phyloP scores from a whole-genome alignment of 2,888 invertebrate genomes.

The Phasia obesa region DNA sequence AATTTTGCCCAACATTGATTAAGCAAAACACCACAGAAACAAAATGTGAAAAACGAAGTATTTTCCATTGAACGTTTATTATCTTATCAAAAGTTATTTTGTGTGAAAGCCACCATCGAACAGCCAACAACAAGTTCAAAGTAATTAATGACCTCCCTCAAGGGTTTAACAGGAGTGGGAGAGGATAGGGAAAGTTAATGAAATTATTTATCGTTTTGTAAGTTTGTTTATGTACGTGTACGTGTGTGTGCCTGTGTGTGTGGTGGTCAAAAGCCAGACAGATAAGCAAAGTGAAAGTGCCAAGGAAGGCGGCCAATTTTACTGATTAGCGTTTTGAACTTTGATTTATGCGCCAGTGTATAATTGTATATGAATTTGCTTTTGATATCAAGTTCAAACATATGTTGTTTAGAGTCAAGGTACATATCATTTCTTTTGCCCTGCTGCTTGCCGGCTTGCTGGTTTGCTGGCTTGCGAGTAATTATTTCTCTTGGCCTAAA shows the following conservation, averaged over 20 bases:
- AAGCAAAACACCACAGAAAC: constrained; percentile 3
- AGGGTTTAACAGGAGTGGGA: constrained; percentile 10
- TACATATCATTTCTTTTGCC: background rate
- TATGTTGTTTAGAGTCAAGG: constrained; percentile 29
- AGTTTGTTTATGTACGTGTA: too few relatives aligned
- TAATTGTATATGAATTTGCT: background rate
- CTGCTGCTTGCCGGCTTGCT: too few relatives aligned
- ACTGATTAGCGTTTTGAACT: constrained; percentile 73
- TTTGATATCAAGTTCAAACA: constrained; percentile 11
- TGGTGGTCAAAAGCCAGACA: constrained; percentile 28
- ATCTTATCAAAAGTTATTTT: constrained; percentile 58
- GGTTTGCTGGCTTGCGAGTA: background rate
- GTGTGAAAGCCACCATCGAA: constrained; percentile 44
- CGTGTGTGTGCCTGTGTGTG: too few relatives aligned
- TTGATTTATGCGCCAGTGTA: constrained; percentile 72
- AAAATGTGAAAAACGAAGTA: background rate
- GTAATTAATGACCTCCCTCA: constrained; percentile 79
- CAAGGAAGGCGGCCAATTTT: constrained; percentile 62
- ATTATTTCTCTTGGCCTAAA: background rate
- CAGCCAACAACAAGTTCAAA: constrained; percentile 79
- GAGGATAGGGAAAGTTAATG: constrained; percentile 76
- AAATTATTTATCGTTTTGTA: constrained; percentile 73
- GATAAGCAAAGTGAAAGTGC: constrained; percentile 38
- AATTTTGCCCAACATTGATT: constrained; percentile 43
- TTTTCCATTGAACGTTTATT: constrained; percentile 34